Evolutionary conservation across 2,797 vertebrate genomes (phyloP).

Genomic region (Gymnothorax javanicus): DNA sequence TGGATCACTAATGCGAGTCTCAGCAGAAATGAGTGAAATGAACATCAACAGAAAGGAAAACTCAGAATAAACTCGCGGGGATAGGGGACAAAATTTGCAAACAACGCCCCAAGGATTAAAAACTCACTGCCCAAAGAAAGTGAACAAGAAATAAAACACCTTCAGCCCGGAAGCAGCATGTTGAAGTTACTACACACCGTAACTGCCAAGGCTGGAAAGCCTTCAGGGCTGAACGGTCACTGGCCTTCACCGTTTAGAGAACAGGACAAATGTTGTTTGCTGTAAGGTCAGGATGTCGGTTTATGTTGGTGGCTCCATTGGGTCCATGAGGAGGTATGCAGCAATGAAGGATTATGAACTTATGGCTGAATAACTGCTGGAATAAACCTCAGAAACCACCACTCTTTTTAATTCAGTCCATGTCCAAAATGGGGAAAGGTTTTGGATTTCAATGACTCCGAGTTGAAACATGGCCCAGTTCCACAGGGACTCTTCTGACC

Average conservation of each 20-base stretch:
- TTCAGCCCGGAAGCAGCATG: background rate
- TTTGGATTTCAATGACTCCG: too few species aligned
- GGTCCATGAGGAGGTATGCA: too few species aligned
- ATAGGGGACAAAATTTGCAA: background rate
- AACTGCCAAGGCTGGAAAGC: background rate
- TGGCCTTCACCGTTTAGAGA: background rate
- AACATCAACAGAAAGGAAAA: too few species aligned
- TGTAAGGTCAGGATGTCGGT: background rate
- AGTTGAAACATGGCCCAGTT: background rate
- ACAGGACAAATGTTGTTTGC: background rate
- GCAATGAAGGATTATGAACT: too few species aligned
- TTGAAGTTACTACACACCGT: background rate
- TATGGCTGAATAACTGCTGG: too few species aligned
- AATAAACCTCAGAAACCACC: too few species aligned
- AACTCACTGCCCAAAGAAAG: background rate
- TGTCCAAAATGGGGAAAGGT: too few species aligned
- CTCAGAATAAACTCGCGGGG: too few species aligned
- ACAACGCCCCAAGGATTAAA: background rate
- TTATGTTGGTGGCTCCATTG: background rate
- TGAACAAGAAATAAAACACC: too few species aligned
- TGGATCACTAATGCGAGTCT: too few species aligned
- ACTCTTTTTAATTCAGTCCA: too few species aligned
- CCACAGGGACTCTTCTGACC: background rate
- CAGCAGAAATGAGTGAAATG: too few species aligned
- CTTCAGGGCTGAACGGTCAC: background rate